Evolutionary conservation across 2,888 invertebrate species (phyloP), one percentile per base, ranked within the genome.

Genomic region (Yponomeuta plumbellus): DNA sequence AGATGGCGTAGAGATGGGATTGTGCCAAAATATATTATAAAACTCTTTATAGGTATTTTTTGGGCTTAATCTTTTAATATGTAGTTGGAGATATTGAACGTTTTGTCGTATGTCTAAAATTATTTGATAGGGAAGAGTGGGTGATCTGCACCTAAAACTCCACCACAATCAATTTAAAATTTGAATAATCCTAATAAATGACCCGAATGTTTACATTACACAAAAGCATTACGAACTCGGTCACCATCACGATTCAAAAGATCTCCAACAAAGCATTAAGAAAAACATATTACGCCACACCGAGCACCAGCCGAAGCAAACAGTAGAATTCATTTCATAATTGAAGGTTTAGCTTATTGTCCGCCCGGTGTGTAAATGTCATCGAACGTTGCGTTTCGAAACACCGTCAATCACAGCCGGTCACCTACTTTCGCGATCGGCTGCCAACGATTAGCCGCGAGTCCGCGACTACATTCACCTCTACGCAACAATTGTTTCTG

Each of bases 401-500:
- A 90, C 81, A 81, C 81, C 84, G 87, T 91, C 90, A 89, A 90
- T 91, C 90, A 88, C 88, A 75, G 80, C 82, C 89, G 90, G 90
- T 90, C 90, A 90, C 91, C 91, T 89, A 90, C 91, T 91, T 91
- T 91, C 90, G 89, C 89, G 89, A 88, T 89, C 87, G 85, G 81
- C 83, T 82, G 61, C 61, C 80, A 83, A 83, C 88, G 88, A 89
- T 90, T 89, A 89, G 88, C 80, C 80, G 75, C 78, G 86, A 88
- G 89, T 85, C 80, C 80, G 75, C 78, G 86, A 88, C 89, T 85
- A 84, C 80, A 77, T 83, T 88, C 86, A 85, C 88, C 86, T 90
- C 90, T 88, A 91, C 89, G 90, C 90, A 90, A 89, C 90, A 88
- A 91, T 91, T 90, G 91, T 89, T 91, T 91, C 89, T 88, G 87